Percentiles rank a stretch among this genome's conserved stretches.
Conservation (phyloP, 2,888 invertebrate genomes). For the Oscheius sp. region DNA sequence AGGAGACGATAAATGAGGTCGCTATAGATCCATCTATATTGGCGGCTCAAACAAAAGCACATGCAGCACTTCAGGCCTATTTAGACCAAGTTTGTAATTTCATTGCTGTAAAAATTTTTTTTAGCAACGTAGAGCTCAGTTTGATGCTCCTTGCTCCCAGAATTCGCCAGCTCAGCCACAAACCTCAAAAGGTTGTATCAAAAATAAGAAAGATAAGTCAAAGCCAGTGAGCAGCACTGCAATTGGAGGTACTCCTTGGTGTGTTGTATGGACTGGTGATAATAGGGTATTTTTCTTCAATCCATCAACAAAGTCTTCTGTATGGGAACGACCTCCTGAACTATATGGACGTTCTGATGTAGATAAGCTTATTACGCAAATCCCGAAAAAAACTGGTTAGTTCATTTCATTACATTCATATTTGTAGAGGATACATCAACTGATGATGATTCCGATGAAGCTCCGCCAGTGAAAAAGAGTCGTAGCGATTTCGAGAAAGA, state of each 20-base stretch:
- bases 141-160: constrained; percentile 68
- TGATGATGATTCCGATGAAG: constrained; percentile 35
- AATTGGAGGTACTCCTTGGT: constrained; percentile 87
- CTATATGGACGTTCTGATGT: constrained; percentile 85
- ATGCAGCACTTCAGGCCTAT: constrained; percentile 43
- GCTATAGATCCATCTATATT: constrained; percentile 32
- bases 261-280: constrained; percentile 98
- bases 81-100: constrained; percentile 35
- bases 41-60: constrained; percentile 48
- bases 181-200: constrained; percentile 44
- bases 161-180: constrained; percentile 42
- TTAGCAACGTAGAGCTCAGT: constrained; percentile 26
- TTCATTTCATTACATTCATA: not conserved
- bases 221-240: constrained; percentile 90
- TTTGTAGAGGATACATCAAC: not conserved
- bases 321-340: constrained; percentile 96
- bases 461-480: constrained; percentile 64
- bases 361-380: constrained; percentile 85
- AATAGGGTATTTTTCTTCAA: constrained; percentile 97
- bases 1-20: not conserved
- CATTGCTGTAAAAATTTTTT: not conserved
- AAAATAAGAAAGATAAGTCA: constrained; percentile 78
- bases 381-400: constrained; percentile 71
- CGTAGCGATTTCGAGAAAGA: too few relatives aligned
- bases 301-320: constrained; percentile 90